Evolutionary conservation across 2,113 vertebrate species (phyloP).

Genomic region (Physeter macrocephalus): DNA sequence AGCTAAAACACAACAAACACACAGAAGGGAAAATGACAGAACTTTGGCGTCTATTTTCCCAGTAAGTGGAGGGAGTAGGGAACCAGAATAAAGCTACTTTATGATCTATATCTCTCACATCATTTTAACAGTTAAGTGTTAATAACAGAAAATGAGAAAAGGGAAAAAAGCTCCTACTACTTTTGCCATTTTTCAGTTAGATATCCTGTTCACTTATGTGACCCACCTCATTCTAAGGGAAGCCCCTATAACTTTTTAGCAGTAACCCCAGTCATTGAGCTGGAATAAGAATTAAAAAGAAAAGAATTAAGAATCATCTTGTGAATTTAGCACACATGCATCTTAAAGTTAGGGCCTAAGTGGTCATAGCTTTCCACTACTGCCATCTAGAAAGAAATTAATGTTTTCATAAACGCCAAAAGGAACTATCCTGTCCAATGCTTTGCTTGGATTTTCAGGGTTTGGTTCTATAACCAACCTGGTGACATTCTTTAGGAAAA

Average conservation of each 20-base stretch:
- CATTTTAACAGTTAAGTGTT: background rate
- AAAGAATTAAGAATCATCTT: background rate
- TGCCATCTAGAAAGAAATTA: background rate
- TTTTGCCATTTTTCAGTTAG: background rate
- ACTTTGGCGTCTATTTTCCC: background rate
- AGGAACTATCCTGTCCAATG: background rate
- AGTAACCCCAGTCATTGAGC: background rate
- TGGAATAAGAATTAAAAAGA: conserved; percentile 11
- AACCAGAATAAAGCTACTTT: background rate
- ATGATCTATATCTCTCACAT: background rate
- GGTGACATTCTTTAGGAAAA: background rate
- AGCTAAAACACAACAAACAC: background rate
- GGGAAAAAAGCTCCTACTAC: background rate
- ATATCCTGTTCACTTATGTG: background rate
- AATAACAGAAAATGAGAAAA: background rate
- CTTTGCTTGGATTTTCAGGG: conserved; percentile 31
- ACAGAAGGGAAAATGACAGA: background rate
- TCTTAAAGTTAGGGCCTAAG: background rate
- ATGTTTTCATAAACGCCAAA: background rate
- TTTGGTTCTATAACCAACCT: background rate
- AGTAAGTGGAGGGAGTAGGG: background rate
- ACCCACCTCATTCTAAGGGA: background rate
- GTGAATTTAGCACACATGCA: background rate
- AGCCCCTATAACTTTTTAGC: background rate
- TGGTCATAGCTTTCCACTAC: conserved; percentile 7